A percentile compares a stretch with the other conserved stretches of the same genome.
phyloP scores from a whole-genome alignment of 64 coral and sea anemone species.

The Cladopsammia gracilis region DNA sequence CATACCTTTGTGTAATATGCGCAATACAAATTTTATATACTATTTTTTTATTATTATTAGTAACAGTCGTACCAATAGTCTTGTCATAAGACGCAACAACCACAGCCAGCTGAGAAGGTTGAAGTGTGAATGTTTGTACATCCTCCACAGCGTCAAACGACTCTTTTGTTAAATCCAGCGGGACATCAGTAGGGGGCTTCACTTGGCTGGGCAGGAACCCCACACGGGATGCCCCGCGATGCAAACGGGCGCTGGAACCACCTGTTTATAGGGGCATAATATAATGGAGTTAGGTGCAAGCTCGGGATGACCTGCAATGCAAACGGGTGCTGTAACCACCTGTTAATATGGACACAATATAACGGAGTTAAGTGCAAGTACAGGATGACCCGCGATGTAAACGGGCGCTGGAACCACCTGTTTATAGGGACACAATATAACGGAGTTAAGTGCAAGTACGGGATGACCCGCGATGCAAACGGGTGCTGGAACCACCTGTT shows the following conservation, averaged over 20 bases:
- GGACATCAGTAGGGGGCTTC: constrained; percentile 83
- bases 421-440: neutral
- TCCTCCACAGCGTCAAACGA: constrained; percentile 81
- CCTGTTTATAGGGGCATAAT: neutral
- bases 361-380: too few relatives aligned
- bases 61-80: constrained; percentile 85
- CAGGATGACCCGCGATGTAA: constrained; percentile 79
- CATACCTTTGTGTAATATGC: too few relatives aligned
- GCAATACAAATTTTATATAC: too few relatives aligned
- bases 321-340: constrained; percentile 21
- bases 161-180: constrained; percentile 75
- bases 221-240: constrained; percentile 86
- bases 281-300: too few relatives aligned
- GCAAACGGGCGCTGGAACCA: constrained; percentile 12
- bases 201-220: constrained; percentile 89
- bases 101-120: constrained; percentile 89
- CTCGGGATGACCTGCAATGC: constrained; percentile 80
- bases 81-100: constrained; percentile 98
- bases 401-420: constrained; percentile 11
- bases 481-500: constrained; percentile 5
- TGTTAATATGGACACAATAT: neutral
- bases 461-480: constrained; percentile 76
- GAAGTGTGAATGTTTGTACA: constrained; percentile 73
- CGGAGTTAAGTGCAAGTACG: neutral
- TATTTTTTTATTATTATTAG: too few relatives aligned